Percentiles rank a stretch among this genome's conserved stretches.
Conservation (phyloP, 2,888 invertebrate species). For the Caenorhabditis virilis region DNA sequence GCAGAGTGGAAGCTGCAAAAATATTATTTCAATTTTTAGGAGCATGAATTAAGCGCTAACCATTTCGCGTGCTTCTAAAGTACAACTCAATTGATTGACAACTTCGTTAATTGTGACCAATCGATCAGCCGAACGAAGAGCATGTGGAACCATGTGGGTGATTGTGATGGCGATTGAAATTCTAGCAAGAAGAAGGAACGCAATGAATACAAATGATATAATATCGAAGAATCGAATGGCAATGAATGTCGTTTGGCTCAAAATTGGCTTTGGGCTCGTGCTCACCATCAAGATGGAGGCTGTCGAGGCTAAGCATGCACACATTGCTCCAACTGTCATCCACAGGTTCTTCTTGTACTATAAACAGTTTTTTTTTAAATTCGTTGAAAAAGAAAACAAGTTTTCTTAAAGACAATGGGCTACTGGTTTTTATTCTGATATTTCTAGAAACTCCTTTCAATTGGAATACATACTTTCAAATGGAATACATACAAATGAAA, state of each 20-base stretch:
- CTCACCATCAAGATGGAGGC: slow-evolving; percentile 59
- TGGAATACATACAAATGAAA: background rate
- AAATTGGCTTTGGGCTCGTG: slow-evolving; percentile 11
- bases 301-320: slow-evolving; percentile 60
- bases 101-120: slow-evolving; percentile 28
- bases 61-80: slow-evolving; percentile 45
- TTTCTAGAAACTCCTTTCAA: too few relatives aligned
- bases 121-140: slow-evolving; percentile 27
- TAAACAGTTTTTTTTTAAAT: slow-evolving; percentile 15
- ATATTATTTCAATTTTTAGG: too few relatives aligned
- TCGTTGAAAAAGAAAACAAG: too few relatives aligned
- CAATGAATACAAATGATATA: slow-evolving; percentile 55
- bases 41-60: too few relatives aligned
- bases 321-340: slow-evolving; percentile 66
- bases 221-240: slow-evolving; percentile 57
- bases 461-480: too few relatives aligned
- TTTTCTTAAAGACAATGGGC: too few relatives aligned
- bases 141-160: slow-evolving; percentile 12
- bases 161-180: slow-evolving; percentile 42
- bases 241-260: slow-evolving; percentile 11
- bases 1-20: slow-evolving; percentile 42
- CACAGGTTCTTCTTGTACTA: slow-evolving; percentile 67
- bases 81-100: slow-evolving; percentile 54
- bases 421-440: too few relatives aligned
- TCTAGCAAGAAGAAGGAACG: slow-evolving; percentile 53